Evolutionary conservation across 1,140 invertebrate species (phyloP), one percentile per base, ranked within the genome.

Genomic region (Bradysia coprophila): DNA sequence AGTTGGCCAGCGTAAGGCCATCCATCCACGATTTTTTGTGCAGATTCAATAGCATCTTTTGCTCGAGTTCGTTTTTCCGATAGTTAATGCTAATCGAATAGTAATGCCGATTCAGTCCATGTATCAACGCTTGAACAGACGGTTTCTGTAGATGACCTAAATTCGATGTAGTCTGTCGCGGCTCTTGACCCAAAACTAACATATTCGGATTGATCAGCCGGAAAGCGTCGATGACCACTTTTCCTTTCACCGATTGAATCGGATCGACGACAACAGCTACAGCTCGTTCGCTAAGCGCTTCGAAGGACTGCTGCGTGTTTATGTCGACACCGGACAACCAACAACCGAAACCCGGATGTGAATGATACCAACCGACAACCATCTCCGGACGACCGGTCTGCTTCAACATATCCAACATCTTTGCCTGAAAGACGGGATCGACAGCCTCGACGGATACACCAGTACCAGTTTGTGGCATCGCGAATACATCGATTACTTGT

Each of bases 21-120:
- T 99, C 95, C 74, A 95, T 95, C 96, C 96, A 99, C 1, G 89
- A 95, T 63, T 98, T 96, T 66, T 99, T 98, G 60, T 99, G 91
- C 37, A 99, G 67, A 71, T 98, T 99, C 21, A 98, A 64, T 31
- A 99, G 66, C 96, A 99, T 99, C 71, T 96, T 98, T 57, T 99
- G 95, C 64, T 99, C 96, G 38, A 98, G 63, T 64, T 97, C 91
- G 68, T 98, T 98, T 63, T 98, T 99, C 43, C 93, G 76, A 64
- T 98, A 99, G 65, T 98, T 98, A 56, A 99, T 99, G 59, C 93
- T 93, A 54, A 99, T 98, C 19, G 93, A 98, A 61, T 99, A 99
- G 59, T 99, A 99, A 67, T 98, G 95, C 48, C 96, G 76, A 62
- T 99, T 99, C 2, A 99, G 67, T 18, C 96, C 96, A 60, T 99